Base-by-base conservation (phyloP, 2,797 vertebrate genomes). In the Lagodon rhomboides region DNA sequence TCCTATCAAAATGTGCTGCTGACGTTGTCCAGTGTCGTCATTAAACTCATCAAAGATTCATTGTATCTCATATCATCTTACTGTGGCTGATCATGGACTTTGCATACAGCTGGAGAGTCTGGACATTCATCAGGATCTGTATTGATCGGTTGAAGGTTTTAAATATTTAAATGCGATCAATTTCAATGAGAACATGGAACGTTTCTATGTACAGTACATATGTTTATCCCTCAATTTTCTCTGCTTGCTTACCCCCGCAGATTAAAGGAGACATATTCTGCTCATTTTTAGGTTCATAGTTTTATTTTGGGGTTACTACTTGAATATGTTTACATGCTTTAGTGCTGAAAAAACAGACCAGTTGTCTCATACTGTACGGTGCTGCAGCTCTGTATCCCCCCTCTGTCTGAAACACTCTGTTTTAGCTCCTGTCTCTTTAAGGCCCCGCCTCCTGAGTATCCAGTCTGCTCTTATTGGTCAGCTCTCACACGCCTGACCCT, bases 31-130 rank as follows among this genome's bases (percentile, higher is more conserved):
- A 60, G 60, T 38, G 80, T 86, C 72, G 76, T 60, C 51, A 25
- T 77, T 67, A 56, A 73, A 3, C 77, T 89, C 88, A 91, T 93
- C 91, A 90, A 91, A 85, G 65, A 88, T 87, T 87, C 70, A 88
- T 92, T 22, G 61, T 12, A 46, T 66, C 70, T 84, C 69, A 67
- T 87, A 69, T 89, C 67, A 55, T 64, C 72, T 81, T 82, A 80
- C 80, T 68, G 73, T 38, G 63, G 60, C 67, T 59, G 59, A 69
- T 68, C 38, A 4, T 79, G 49, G 43, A 76, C 46, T 75, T 82
- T 23, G 34, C 44, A 62, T 65, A 69, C 55, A 23, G 18, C 47
- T 61, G 50, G 41, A 54, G 18, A 66, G 66, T 65, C 46, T 59
- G 20, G 56, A 80, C 46, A 43, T 65, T 50, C 44, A 30, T 47